Conservation (phyloP, 1,140 invertebrate species). For the Pogonomyrmex barbatus region DNA sequence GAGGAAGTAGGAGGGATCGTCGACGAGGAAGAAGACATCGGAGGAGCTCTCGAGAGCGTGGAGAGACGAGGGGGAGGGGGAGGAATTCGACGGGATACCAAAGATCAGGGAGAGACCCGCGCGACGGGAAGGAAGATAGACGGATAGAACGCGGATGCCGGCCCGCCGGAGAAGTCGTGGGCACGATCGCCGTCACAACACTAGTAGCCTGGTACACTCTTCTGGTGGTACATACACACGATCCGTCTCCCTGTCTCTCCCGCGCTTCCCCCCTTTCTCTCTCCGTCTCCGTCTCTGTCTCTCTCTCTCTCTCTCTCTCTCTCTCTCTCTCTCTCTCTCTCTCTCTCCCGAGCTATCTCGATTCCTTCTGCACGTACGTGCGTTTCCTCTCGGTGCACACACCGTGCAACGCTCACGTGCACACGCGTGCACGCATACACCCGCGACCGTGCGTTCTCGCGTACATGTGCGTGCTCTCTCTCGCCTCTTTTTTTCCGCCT, state of each 20-base stretch:
- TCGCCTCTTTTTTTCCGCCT: slow-evolving; percentile 71
- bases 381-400: slow-evolving; percentile 59
- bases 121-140: slow-evolving; percentile 15
- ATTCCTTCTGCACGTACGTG: slow-evolving; percentile 56
- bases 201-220: slow-evolving; percentile 79
- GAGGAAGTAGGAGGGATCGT: background rate
- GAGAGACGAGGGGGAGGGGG: background rate
- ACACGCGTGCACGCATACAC: background rate
- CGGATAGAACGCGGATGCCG: slow-evolving; percentile 67
- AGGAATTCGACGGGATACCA: slow-evolving; percentile 13
- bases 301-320: slow-evolving; percentile 64
- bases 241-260: slow-evolving; percentile 71
- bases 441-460: background rate
- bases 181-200: slow-evolving; percentile 82
- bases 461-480: slow-evolving; percentile 60
- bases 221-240: slow-evolving; percentile 71
- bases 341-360: slow-evolving; percentile 22
- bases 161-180: slow-evolving; percentile 74
- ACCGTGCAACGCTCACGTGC: slow-evolving; percentile 9
- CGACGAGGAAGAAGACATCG: background rate
- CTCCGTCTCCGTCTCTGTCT: slow-evolving; percentile 43
- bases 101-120: slow-evolving; percentile 7
- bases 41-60: background rate
- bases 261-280: slow-evolving; percentile 65
- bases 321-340: slow-evolving; percentile 18